A percentile compares a stretch with the other conserved stretches of the same genome.
Evolutionary conservation across 2,888 invertebrate species (phyloP).

Genomic region (Timema cristinae): DNA sequence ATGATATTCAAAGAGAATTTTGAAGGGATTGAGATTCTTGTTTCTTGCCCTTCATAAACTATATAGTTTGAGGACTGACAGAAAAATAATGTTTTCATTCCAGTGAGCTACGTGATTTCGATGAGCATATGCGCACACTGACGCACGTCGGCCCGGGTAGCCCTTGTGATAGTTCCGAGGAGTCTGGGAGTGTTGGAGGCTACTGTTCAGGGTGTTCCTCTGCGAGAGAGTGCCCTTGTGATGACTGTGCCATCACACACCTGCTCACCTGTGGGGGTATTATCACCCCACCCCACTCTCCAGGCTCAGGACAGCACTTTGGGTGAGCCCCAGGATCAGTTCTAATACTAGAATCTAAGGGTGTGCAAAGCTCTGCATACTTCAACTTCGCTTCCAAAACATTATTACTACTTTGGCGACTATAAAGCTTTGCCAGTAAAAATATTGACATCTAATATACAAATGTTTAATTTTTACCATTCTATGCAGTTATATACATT

Average conservation of each 20-base stretch:
- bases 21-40: no score
- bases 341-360: no score
- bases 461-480: no score
- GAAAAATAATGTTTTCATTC: conserved; percentile 19
- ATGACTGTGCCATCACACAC: conserved; percentile 35
- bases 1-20: no score
- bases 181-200: conserved; percentile 10
- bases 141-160: conserved; percentile 25
- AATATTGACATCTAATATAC: no score
- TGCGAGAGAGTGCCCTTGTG: conserved; percentile 34
- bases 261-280: conserved; percentile 33
- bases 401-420: no score
- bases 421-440: no score
- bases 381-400: no score
- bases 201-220: conserved; percentile 31
- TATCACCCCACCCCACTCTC: conserved; percentile 28
- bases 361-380: no score
- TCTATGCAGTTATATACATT: no score
- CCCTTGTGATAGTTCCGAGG: conserved; percentile 21
- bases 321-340: no score
- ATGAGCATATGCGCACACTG: conserved; percentile 34
- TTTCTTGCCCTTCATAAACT: no score
- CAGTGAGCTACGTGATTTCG: conserved; percentile 36
- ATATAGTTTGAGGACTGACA: not conserved
- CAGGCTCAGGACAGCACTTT: conserved; percentile 14